Base-by-base conservation (phyloP, 2,888 invertebrate species). In the Norana najaformis region DNA sequence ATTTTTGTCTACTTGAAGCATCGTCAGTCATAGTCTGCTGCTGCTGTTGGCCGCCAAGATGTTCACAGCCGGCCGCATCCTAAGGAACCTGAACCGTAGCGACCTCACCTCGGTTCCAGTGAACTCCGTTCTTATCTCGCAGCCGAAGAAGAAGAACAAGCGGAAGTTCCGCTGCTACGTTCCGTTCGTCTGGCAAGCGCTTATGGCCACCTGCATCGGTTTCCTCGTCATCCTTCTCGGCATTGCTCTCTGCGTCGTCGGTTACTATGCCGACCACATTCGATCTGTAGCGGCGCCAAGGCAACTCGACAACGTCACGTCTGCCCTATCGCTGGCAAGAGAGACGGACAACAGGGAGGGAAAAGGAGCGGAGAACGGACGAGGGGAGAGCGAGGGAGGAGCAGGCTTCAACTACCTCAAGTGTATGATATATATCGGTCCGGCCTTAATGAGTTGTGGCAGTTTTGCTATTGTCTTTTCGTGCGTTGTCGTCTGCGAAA, bases 401-500 rank as follows among this genome's bases (percentile, higher is more conserved):
- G 34, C 36, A 16, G 69, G 69, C 8, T 69, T 6, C 69, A 85
- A 85, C 37, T 85, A 85, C 85, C 85, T 85, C 85, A 85, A 18
- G 34, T 36, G 85, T 11, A 85, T 85, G 85, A 37, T 85, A 36
- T 85, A 85, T 30, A 85, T 98, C n/a, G 99, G 99, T 0, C 99
- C 99, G 2, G 97, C 98, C 92, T 97, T 99, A 89, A 99, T 99
- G 98, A 99, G 99, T 41, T 97, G 98, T 91, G 98, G 99, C 95
- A 98, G 98, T 96, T 99, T 99, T 94, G 97, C 98, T 92, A 97
- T 99, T 83, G 98, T 99, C 36, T 98, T 98, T 41, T 98, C 98
- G 0, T 98, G 98, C 94, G 99, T 99, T 89, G 98, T 99, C 97
- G 99, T 98, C n/a, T 98, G 99, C 94, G 99, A 99, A 94, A 98